phyloP scores from a whole-genome alignment of 2,888 invertebrate species.

The Andricus curvator region DNA sequence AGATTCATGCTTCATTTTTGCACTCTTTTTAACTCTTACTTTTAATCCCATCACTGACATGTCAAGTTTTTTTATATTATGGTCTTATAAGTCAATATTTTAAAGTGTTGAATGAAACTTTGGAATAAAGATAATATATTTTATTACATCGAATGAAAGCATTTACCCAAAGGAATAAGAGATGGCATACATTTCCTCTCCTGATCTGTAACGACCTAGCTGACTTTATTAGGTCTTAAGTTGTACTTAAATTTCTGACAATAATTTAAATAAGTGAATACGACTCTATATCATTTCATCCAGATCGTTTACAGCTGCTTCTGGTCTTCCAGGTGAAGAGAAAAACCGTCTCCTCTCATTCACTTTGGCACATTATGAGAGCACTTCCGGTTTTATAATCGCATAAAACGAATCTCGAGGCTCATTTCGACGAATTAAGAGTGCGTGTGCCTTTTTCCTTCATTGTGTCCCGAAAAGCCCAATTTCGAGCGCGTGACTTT shows the following conservation, averaged over 20 bases:
- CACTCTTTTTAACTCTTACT: neutral
- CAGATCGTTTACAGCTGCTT: slow-evolving; percentile 38
- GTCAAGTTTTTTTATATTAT: too few species aligned
- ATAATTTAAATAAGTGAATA: neutral
- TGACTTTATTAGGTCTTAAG: slow-evolving; percentile 4
- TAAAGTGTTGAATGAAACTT: too few species aligned
- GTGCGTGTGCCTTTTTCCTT: slow-evolving; percentile 18
- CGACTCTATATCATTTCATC: slow-evolving; percentile 6
- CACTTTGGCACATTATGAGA: slow-evolving; percentile 27
- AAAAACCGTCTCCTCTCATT: neutral
- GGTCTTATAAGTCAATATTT: too few species aligned
- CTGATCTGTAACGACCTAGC: neutral
- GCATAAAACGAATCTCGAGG: slow-evolving; percentile 3
- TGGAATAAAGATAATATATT: too few species aligned
- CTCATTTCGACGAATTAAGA: slow-evolving; percentile 31
- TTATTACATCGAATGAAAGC: too few species aligned
- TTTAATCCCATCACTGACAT: neutral
- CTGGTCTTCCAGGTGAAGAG: slow-evolving; percentile 14
- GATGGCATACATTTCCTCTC: neutral
- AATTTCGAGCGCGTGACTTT: slow-evolving; percentile 37
- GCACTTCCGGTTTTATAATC: slow-evolving; percentile 34
- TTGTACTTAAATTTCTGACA: neutral
- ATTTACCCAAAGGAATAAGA: neutral
- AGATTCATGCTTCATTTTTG: neutral
- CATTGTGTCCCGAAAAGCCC: slow-evolving; percentile 11